phyloP scores from a whole-genome alignment of 1,140 invertebrate species.

The Diachasma alloeum region DNA sequence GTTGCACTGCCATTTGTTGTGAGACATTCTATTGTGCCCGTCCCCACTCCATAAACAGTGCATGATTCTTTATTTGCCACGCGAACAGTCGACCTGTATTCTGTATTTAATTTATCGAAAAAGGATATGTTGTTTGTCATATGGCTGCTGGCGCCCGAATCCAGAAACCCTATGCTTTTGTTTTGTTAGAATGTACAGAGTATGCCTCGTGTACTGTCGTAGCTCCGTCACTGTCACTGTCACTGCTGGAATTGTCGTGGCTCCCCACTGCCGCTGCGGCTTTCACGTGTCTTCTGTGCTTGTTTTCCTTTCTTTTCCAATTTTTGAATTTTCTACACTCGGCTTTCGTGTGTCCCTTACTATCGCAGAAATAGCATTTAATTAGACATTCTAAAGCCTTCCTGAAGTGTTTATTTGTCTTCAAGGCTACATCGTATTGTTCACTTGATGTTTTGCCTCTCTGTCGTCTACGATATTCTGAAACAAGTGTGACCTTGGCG shows the following conservation, averaged over 20 bases:
- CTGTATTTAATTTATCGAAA: not conserved
- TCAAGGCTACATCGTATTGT: not conserved
- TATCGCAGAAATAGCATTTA: not conserved
- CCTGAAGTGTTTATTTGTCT: not conserved
- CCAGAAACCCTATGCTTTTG: not conserved
- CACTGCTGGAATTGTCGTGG: not conserved
- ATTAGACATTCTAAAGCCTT: too few relatives aligned
- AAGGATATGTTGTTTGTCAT: not conserved
- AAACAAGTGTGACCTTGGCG: conserved; percentile 30
- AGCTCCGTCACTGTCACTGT: not conserved
- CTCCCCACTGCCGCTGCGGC: not conserved
- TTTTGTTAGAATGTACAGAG: not conserved
- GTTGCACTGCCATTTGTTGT: not conserved
- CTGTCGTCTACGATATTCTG: conserved; percentile 24
- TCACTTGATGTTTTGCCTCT: not conserved
- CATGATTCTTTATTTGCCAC: not conserved
- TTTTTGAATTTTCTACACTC: not conserved
- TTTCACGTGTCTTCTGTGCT: not conserved
- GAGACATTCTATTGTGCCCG: not conserved
- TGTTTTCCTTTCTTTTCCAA: not conserved
- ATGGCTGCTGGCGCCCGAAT: not conserved
- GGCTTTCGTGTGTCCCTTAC: not conserved
- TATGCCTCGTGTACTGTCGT: not conserved
- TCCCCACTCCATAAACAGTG: not conserved
- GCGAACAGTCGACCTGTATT: not conserved